phyloP scores from a whole-genome alignment of 2,797 vertebrate species.

The Onychomys torridus region DNA sequence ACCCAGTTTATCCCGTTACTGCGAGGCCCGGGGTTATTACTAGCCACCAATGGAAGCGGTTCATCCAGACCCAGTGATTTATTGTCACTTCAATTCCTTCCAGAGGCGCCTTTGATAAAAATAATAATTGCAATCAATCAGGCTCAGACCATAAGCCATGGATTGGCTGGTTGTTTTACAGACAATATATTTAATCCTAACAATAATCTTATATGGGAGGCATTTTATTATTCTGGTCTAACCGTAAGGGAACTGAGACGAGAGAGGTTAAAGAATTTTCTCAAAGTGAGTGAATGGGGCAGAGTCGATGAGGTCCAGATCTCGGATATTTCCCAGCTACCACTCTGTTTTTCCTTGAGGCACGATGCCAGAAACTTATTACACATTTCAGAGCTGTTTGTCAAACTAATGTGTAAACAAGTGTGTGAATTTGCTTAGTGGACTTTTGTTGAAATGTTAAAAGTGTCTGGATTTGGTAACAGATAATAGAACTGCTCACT shows the following conservation, averaged over 20 bases:
- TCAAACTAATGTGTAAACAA: neutral
- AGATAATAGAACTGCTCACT: neutral
- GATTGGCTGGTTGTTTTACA: conserved; percentile 61
- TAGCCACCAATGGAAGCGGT: conserved; percentile 21
- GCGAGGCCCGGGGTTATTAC: conserved; percentile 60
- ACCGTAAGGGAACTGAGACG: conserved; percentile 48
- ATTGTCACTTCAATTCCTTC: conserved; percentile 69
- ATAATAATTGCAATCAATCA: conserved; percentile 79
- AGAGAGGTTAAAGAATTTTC: conserved; percentile 52
- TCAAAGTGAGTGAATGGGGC: neutral
- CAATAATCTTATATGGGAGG: conserved; percentile 56
- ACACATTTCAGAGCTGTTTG: conserved; percentile 56
- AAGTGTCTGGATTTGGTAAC: conserved; percentile 19
- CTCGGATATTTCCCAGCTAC: conserved; percentile 31
- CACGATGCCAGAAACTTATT: neutral
- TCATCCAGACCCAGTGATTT: conserved; percentile 65
- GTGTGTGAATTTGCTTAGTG: neutral
- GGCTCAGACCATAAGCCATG: conserved; percentile 23
- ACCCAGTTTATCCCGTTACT: conserved; percentile 70
- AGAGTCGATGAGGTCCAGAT: neutral
- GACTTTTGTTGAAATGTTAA: conserved; percentile 37
- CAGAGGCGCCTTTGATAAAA: conserved; percentile 76
- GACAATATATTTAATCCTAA: conserved; percentile 60
- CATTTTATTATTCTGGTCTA: conserved; percentile 54
- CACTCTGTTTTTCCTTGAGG: conserved; percentile 43